Evolutionary conservation across 2,113 vertebrate genomes (phyloP), one percentile per base, ranked within the genome.

Genomic region (Gavialis gangeticus): DNA sequence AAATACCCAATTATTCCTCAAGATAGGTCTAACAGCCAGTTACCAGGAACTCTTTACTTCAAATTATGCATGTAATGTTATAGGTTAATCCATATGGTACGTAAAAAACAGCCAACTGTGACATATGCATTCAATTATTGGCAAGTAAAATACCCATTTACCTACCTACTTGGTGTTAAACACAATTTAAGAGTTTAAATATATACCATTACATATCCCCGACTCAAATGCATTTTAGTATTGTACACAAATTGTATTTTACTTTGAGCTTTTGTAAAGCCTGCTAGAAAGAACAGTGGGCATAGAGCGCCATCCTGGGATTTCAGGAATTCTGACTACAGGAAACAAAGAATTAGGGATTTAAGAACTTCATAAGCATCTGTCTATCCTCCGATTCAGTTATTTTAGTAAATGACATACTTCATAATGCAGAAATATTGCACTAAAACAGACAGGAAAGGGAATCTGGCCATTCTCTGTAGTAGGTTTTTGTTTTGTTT

Each of bases 21-120:
- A 81, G 75, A 79, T 54, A 93, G 14, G 84, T 77, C 75, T n/a
- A 69, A 30, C 2, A 46, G 17, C 60, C 73, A 46, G 69, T 13
- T 22, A 85, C 18, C 79, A 88, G 84, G 24, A 28, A 46, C 25
- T 54, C 30, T 27, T 89, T 88, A 91, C 28, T 89, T 90, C 54
- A 87, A 57, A 77, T 80, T 95, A 77, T 75, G 54, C 62, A 80
- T 58, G 30, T 27, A 88, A 87, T 6, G 55, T 30, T 46, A 78
- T 62, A 37, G 17, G 55, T 87, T 77, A 91, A 96, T 84, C 6
- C 62, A 94, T 30, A 59, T 19, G 85, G 46, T 55, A 94, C 34
- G 64, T 93, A 60, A 87, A 93, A 62, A 69, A 67, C 62, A 85
- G 59, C 59, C 59, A 81, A 84, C 76, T 69, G 76, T 62, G 75